Base-by-base conservation (phyloP, 2,113 vertebrate species). In the Eublepharis macularius region DNA sequence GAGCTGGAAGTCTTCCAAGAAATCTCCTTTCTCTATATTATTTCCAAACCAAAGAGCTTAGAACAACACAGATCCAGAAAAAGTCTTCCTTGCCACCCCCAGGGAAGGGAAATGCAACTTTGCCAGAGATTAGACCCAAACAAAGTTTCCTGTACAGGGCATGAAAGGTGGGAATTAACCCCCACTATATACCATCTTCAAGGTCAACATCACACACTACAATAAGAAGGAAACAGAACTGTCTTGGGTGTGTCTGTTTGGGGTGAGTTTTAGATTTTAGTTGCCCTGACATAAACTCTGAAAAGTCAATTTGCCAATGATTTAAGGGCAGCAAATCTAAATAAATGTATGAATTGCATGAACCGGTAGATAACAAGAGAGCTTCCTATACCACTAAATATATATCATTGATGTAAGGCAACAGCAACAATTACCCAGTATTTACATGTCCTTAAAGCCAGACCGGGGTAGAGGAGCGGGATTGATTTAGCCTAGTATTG, bases 21-120 rank as follows among this genome's bases (percentile, higher is more conserved):
- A 82, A 51, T 77, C 34, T 45, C 73, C 88, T 78, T 65, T 2
- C 24, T 21, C 29, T 45, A n/a, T 1, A 10, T 3, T 80, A 88
- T 86, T 91, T 82, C 76, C 86, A 66, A 81, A 69, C 83, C 49
- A 76, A 69, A 90, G 36, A 0, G 49, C 83, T 86, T 85, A 1
- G 80, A 82, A 24, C 90, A 87, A 90, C 91, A 87, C 92, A 92
- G 89, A 8, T 3, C 39, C n/a, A 39, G 68, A 11, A 12, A 34
- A 14, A 39, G 17, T 14, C 68, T 70, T 36, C n/a, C n/a, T 19
- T 2, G 16, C 34, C 17, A 34, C n/a, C 34, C 34, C 36, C 34
- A 34, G 34, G 34, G n/a, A 68, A 34, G n/a, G n/a, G 13, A 69
- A 36, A 36, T 68, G 66, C n/a, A 70, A 36, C 69, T 70, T 70